Base-by-base conservation (phyloP, 2,113 vertebrate genomes). In the Lycaon pictus region DNA sequence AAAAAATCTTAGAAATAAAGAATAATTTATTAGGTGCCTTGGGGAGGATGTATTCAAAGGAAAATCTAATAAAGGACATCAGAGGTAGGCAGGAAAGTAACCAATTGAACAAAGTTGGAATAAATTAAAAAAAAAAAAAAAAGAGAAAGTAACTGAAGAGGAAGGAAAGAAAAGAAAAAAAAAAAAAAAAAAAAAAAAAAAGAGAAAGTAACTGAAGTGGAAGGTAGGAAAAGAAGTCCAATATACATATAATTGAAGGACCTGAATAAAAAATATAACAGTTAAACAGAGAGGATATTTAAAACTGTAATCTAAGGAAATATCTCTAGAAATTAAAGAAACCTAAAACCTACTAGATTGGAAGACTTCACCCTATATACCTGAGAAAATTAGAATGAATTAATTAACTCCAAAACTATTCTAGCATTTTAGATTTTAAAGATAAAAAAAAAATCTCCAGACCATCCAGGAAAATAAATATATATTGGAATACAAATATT, bases 401-500 rank as follows among this genome's bases (percentile, higher is more conserved):
- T 35, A 72, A 37, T 72, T 15, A 82, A 94, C 25, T 55, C 29
- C 11, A 87, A 65, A 43, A 88, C 7, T 67, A 71, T 10, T 93
- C n/a, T 93, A 48, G 23, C 74, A 51, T 91, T 80, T 25, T 48
- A 62, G 48, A 92, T 37, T 76, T 69, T 48, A 63, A 90, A 80
- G 12, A 17, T 7, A 1, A 37, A 29, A 25, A 65, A 62, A 58
- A 55, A 79, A 29, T 53, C 32, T 20, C 1, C 37, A 81, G 35
- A 97, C 11, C 25, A 25, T 65, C 27, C 9, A 90, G 58, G 76
- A 12, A 19, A 77, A 97, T 76, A 37, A 35, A 80, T 62, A 72
- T 89, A 82, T 67, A 55, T 32, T 87, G 5, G 55, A 6, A 55
- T 65, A 79, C 74, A 87, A 65, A 79, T 95, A 90, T 95, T 96